A percentile compares a stretch with the other conserved stretches of the same genome.
phyloP scores from a whole-genome alignment of 2,797 vertebrate species.

The Coreius guichenoti region DNA sequence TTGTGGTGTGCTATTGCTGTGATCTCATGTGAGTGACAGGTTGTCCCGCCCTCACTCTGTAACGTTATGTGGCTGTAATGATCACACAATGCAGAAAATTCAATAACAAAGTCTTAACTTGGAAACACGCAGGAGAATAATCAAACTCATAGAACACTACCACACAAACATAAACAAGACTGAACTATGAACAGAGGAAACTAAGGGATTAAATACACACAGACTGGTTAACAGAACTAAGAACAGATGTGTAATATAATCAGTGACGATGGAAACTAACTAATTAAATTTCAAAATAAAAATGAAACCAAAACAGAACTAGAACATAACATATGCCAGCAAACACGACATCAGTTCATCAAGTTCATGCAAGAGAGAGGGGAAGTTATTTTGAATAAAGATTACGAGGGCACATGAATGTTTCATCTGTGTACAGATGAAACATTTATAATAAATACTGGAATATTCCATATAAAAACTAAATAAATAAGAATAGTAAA shows the following conservation, averaged over 20 bases:
- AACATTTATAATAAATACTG: too few species aligned
- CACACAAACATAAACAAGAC: background rate
- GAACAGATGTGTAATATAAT: background rate
- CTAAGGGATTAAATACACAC: background rate
- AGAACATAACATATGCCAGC: background rate
- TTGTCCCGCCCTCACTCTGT: too few species aligned
- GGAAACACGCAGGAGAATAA: too few species aligned
- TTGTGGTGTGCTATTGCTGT: too few species aligned
- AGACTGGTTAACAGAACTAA: background rate
- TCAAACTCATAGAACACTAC: too few species aligned
- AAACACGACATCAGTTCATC: background rate
- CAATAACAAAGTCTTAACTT: too few species aligned
- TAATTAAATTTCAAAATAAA: background rate
- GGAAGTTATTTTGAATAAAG: background rate
- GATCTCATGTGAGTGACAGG: too few species aligned
- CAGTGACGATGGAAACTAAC: too few species aligned
- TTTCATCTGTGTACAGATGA: too few species aligned
- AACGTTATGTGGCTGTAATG: too few species aligned
- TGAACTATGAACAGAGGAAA: background rate
- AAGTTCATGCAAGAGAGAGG: background rate
- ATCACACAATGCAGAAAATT: background rate
- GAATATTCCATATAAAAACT: background rate
- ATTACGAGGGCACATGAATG: too few species aligned
- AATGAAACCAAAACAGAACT: background rate
- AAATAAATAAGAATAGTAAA: background rate